phyloP scores from a whole-genome alignment of 2,888 invertebrate species.

The Rhyacophila evoluta region DNA sequence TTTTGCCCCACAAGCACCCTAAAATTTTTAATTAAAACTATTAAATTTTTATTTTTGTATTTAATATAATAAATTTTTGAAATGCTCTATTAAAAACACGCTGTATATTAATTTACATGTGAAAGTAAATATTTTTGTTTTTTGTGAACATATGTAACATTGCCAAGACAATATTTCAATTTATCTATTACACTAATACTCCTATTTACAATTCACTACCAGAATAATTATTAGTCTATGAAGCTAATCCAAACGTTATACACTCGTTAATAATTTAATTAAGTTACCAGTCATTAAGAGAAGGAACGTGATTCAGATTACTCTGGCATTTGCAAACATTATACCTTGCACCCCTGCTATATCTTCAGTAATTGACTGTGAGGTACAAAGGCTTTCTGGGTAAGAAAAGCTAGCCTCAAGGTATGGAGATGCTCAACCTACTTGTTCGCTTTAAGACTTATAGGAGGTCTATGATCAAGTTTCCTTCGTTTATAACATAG shows the following conservation, averaged over 20 bases:
- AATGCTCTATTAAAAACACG: no score
- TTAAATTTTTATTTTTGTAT: no score
- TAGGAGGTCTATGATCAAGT: not conserved
- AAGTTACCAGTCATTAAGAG: not conserved
- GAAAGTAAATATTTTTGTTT: no score
- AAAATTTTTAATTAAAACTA: no score
- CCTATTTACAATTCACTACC: not conserved
- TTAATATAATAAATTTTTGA: no score
- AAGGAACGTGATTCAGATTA: not conserved
- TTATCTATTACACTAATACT: not conserved
- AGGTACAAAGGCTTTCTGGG: constrained; percentile 5
- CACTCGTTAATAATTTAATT: not conserved
- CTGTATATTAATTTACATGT: no score
- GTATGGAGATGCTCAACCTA: not conserved
- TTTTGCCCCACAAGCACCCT: no score
- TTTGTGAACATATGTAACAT: no score
- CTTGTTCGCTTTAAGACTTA: not conserved
- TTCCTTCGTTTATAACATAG: not conserved
- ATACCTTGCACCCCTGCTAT: not conserved
- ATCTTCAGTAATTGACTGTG: not conserved
- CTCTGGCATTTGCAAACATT: not conserved
- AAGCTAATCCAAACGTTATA: not conserved
- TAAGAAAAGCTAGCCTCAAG: not conserved
- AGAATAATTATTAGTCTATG: not conserved
- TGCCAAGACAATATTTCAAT: no score